phyloP scores from a whole-genome alignment of 2,888 invertebrate genomes.

The Aphrophora alni region DNA sequence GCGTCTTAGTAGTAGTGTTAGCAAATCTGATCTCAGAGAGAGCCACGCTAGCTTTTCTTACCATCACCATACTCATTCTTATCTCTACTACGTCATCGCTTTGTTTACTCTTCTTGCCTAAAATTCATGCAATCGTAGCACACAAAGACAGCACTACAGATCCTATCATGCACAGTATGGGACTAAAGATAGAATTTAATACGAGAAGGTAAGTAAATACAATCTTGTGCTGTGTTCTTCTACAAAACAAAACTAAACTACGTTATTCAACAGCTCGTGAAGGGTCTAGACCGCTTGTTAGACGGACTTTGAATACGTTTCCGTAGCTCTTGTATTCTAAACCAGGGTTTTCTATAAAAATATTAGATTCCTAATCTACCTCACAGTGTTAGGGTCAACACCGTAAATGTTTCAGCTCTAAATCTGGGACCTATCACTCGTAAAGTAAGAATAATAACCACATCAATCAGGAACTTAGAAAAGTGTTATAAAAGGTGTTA shows the following conservation, averaged over 20 bases:
- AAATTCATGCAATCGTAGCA: constrained; percentile 73
- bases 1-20: constrained; percentile 83
- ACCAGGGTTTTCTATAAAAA: too few relatives aligned
- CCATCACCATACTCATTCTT: constrained; percentile 82
- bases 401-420: too few relatives aligned
- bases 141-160: constrained; percentile 58
- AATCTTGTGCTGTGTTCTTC: neutral
- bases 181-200: constrained; percentile 86
- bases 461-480: too few relatives aligned
- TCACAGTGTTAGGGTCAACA: too few relatives aligned
- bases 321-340: too few relatives aligned
- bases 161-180: constrained; percentile 87
- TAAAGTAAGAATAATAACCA: too few relatives aligned
- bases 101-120: constrained; percentile 86
- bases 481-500: too few relatives aligned
- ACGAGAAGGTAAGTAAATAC: constrained; percentile 64
- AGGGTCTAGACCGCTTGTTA: too few relatives aligned
- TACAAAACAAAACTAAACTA: neutral
- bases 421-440: too few relatives aligned
- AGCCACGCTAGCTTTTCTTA: constrained; percentile 79
- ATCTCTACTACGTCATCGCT: constrained; percentile 86
- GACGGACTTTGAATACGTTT: too few relatives aligned
- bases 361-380: too few relatives aligned
- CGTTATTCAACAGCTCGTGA: too few relatives aligned
- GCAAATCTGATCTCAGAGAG: constrained; percentile 87